Percentiles rank a stretch among this genome's conserved stretches.
Evolutionary conservation across 2,888 invertebrate genomes (phyloP).

Genomic region (Cryptosula pallasiana): DNA sequence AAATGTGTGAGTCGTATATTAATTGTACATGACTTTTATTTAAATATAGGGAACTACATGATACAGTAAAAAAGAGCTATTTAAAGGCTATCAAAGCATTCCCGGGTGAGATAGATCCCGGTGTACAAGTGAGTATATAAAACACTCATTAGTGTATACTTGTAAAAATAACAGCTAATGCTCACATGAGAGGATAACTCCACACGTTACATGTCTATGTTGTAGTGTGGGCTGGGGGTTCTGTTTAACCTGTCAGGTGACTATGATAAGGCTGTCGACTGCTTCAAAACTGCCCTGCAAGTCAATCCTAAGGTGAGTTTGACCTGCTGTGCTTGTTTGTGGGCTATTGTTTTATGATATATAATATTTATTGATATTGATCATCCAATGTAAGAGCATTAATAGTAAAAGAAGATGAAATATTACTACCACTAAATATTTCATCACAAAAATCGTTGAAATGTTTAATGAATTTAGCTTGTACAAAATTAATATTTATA

Average conservation of each 20-base stretch:
- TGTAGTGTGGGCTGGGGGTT: constrained; percentile 78
- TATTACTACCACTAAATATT: no score
- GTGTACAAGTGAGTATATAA: constrained; percentile 65
- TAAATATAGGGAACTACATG: constrained; percentile 30
- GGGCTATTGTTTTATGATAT: no score
- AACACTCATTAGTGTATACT: background rate
- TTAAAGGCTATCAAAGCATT: constrained; percentile 40
- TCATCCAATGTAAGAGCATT: no score
- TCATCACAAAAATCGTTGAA: no score
- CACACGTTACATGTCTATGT: constrained; percentile 1
- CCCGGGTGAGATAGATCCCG: constrained; percentile 63
- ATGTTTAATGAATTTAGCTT: no score
- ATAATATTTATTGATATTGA: no score
- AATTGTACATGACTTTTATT: no score
- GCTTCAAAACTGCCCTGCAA: constrained; percentile 83
- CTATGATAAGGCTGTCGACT: constrained; percentile 93
- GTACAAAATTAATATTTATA: no score
- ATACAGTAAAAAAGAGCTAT: constrained; percentile 41
- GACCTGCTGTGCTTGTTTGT: no score
- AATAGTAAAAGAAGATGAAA: no score
- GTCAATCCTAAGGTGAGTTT: constrained; percentile 67
- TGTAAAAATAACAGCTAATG: background rate
- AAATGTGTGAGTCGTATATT: no score
- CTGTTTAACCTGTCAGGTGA: constrained; percentile 90
- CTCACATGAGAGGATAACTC: no score